Conservation (phyloP, 2,113 vertebrate species). For the Tapirus terrestris region DNA sequence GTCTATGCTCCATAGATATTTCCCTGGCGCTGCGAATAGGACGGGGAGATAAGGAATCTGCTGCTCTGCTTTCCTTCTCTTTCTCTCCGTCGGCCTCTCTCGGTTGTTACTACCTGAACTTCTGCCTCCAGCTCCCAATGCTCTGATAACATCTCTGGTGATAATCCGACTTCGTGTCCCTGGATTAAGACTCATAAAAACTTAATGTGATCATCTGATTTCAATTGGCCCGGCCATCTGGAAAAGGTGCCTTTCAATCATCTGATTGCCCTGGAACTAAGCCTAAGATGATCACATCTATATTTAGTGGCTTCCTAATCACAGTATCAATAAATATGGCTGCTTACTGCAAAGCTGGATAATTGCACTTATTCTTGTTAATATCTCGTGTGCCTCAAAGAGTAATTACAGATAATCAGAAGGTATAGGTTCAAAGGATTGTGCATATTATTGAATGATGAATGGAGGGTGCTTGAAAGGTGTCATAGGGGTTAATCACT, state of each 20-base stretch:
- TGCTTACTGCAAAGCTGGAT: conserved; percentile 76
- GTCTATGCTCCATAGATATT: accelerated
- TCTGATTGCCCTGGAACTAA: conserved; percentile 76
- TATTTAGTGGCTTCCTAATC: conserved; percentile 82
- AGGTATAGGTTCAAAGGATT: conserved; percentile 63
- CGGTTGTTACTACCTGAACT: not conserved
- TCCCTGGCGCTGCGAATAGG: not conserved
- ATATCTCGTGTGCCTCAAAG: conserved; percentile 58
- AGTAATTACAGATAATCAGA: conserved; percentile 70
- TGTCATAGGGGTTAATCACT: not conserved
- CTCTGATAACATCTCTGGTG: not conserved
- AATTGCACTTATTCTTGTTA: conserved; percentile 73
- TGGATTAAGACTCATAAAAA: not conserved
- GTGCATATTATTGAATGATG: conserved; percentile 38
- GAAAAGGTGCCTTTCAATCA: conserved; percentile 34
- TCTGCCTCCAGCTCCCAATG: not conserved
- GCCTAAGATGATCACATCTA: conserved; percentile 80
- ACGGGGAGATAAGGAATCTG: not conserved
- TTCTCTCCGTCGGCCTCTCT: not conserved
- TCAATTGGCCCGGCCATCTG: not conserved
- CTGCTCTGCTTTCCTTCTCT: not conserved
- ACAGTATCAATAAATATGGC: conserved; percentile 80
- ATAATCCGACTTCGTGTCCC: not conserved
- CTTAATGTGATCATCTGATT: not conserved
- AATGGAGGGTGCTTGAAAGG: not conserved